phyloP scores from a whole-genome alignment of 2,888 invertebrate genomes.

The Polydrusus cervinus region DNA sequence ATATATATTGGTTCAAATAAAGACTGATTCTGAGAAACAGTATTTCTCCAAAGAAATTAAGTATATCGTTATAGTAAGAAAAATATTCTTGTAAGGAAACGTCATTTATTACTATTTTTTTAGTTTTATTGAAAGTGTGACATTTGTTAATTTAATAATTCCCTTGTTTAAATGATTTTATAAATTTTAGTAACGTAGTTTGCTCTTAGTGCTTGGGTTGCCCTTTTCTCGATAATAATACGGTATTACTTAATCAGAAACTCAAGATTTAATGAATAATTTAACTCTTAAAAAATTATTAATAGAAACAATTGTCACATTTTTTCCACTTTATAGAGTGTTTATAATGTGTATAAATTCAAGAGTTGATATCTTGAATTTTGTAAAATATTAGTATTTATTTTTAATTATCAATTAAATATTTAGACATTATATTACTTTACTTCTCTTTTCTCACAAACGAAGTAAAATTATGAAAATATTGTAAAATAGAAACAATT shows the following conservation, averaged over 20 bases:
- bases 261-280: too few relatives aligned
- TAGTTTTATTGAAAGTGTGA: conserved; percentile 2
- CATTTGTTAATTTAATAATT: background rate
- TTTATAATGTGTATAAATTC: conserved; percentile 4
- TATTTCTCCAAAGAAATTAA: conserved; percentile 47
- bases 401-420: background rate
- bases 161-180: too few relatives aligned
- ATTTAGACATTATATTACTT: background rate
- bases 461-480: conserved; percentile 4
- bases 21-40: conserved; percentile 52
- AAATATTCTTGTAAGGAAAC: conserved; percentile 25
- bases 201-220: too few relatives aligned
- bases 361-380: background rate
- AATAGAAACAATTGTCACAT: background rate
- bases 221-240: too few relatives aligned
- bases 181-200: too few relatives aligned
- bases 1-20: conserved; percentile 48
- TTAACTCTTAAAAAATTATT: too few relatives aligned
- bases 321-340: background rate
- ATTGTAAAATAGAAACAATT: conserved; percentile 9
- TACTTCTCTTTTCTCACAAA: background rate
- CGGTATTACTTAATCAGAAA: too few relatives aligned
- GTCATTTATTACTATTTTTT: conserved; percentile 10
- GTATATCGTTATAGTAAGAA: conserved; percentile 27
- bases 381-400: conserved; percentile 4